Percentiles rank a stretch among this genome's conserved stretches.
phyloP scores from a whole-genome alignment of 2,797 vertebrate genomes.

The Columba guinea region DNA sequence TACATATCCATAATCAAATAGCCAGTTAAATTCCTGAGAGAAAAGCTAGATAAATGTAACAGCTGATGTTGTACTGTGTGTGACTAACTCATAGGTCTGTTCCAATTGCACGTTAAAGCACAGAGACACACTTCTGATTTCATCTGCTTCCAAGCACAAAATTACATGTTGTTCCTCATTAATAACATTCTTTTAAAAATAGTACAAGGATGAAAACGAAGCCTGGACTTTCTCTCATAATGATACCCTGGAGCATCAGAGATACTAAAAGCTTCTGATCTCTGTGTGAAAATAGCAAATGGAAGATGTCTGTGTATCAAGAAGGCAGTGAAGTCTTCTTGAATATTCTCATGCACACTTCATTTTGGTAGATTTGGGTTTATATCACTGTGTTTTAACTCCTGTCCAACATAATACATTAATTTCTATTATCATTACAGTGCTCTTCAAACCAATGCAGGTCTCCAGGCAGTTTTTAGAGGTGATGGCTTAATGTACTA shows the following conservation, averaged over 20 bases:
- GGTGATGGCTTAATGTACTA: background rate
- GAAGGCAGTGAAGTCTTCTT: background rate
- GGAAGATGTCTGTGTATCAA: background rate
- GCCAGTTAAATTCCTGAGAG: background rate
- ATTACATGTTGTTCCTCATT: slow-evolving; percentile 2
- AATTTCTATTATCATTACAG: background rate
- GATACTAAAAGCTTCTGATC: background rate
- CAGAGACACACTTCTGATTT: background rate
- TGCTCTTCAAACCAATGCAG: background rate
- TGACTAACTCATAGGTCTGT: background rate
- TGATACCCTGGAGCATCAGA: background rate
- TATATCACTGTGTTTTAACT: background rate
- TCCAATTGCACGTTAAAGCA: background rate
- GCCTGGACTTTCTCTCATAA: background rate
- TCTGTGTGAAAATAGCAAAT: background rate
- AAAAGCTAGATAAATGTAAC: background rate
- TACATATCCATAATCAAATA: background rate
- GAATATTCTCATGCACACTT: background rate
- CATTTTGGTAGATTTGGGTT: background rate
- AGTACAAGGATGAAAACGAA: background rate
- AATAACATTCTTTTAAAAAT: slow-evolving; percentile 3
- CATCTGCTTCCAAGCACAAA: slow-evolving; percentile 24
- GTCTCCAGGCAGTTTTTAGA: background rate
- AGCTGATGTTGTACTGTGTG: background rate
- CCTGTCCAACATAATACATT: background rate